Conservation (phyloP, 2,888 invertebrate genomes). For the Polydrusus tereticollis region DNA sequence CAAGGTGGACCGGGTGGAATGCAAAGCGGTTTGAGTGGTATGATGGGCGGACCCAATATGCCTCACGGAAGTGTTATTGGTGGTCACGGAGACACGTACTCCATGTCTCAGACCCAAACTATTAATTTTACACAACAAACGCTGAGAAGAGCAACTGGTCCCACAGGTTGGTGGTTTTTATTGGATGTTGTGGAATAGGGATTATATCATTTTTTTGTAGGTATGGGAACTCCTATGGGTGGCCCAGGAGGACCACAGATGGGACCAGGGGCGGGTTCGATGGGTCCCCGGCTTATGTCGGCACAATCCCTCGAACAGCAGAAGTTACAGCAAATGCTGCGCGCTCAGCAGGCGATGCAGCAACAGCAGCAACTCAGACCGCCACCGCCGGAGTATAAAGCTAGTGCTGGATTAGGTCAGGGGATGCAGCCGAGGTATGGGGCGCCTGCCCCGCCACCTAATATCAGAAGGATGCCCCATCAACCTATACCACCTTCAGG, state of each 20-base stretch:
- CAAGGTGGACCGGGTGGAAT: constrained; percentile 47
- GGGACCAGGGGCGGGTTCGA: constrained; percentile 44
- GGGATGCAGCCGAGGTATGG: constrained; percentile 65
- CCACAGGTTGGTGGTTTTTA: too few relatives aligned
- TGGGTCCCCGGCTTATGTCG: constrained; percentile 56
- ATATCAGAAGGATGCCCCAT: constrained; percentile 76
- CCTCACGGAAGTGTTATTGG: constrained; percentile 59
- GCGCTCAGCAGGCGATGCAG: constrained; percentile 70
- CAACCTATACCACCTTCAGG: constrained; percentile 80
- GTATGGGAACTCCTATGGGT: constrained; percentile 55
- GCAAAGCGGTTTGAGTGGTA: constrained; percentile 42
- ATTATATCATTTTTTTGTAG: constrained; percentile 39
- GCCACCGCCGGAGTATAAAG: constrained; percentile 90
- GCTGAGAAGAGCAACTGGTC: constrained; percentile 69
- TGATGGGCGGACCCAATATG: constrained; percentile 50
- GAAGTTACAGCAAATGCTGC: constrained; percentile 71
- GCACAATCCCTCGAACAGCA: constrained; percentile 63
- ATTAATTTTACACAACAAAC: constrained; percentile 86
- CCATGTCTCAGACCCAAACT: constrained; percentile 86
- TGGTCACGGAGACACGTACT: constrained; percentile 72
- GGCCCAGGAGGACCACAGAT: constrained; percentile 42
- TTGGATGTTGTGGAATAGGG: background rate
- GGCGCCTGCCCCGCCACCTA: constrained; percentile 66
- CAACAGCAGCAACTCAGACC: constrained; percentile 73
- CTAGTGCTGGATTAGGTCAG: constrained; percentile 70